Evolutionary conservation across 2,113 vertebrate genomes (phyloP).

Genomic region (Eptesicus fuscus): DNA sequence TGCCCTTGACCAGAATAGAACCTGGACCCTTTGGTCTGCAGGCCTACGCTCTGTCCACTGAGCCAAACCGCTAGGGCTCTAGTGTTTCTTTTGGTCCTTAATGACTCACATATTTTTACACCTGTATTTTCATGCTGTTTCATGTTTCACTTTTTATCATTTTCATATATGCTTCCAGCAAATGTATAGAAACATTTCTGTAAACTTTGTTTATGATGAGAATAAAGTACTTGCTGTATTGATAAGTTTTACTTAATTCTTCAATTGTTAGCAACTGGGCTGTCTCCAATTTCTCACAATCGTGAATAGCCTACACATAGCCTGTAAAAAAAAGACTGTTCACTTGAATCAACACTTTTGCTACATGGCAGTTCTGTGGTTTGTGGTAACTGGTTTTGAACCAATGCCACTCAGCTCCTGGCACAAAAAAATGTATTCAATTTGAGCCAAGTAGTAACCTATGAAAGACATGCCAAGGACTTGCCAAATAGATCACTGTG

Average conservation of each 20-base stretch:
- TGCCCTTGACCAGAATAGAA: no score
- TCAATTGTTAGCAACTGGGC: background rate
- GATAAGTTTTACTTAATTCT: slow-evolving; percentile 21
- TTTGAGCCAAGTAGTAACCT: background rate
- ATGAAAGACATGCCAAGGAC: background rate
- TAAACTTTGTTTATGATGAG: slow-evolving; percentile 21
- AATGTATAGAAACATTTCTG: background rate
- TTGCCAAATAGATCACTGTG: background rate
- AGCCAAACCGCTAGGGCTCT: background rate
- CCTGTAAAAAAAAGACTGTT: background rate
- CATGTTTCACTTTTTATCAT: background rate
- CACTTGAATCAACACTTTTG: background rate
- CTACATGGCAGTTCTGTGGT: background rate
- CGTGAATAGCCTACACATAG: background rate
- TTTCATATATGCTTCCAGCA: background rate
- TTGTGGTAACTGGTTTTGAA: slow-evolving; percentile 20
- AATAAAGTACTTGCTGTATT: background rate
- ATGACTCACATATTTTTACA: background rate
- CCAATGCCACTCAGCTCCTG: background rate
- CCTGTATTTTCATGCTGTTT: background rate
- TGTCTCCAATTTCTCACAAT: background rate
- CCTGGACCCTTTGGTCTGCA: no score
- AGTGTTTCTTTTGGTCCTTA: background rate
- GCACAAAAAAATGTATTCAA: slow-evolving; percentile 41
- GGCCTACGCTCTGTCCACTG: no score